Conservation (phyloP, 2,113 vertebrate species). For the Laterallus jamaicensis region DNA sequence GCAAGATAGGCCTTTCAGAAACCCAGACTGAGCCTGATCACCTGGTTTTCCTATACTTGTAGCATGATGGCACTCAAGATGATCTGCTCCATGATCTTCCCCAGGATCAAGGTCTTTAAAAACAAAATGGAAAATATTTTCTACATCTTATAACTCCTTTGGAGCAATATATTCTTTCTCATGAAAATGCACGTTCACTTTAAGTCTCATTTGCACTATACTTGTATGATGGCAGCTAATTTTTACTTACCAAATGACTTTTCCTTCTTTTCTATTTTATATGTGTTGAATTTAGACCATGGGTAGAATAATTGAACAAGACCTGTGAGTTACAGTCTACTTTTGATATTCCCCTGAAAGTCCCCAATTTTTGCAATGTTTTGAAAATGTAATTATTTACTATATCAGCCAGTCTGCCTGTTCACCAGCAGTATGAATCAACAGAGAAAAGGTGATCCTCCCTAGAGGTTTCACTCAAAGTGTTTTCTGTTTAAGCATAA, state of each 20-base stretch:
- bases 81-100: neutral
- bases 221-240: neutral
- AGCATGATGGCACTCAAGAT: neutral
- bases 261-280: neutral
- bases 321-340: neutral
- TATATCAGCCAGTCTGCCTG: neutral
- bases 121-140: neutral
- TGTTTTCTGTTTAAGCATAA: neutral
- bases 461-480: neutral
- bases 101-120: neutral
- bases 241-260: neutral
- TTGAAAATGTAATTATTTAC: neutral
- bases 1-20: too few relatives aligned
- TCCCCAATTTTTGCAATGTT: neutral
- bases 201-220: neutral
- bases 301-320: neutral
- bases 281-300: neutral
- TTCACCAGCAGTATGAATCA: neutral
- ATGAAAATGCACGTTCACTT: neutral
- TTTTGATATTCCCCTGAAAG: neutral
- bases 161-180: neutral
- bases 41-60: too few relatives aligned
- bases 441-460: neutral
- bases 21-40: too few relatives aligned
- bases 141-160: neutral